Percentiles rank a stretch among this genome's conserved stretches.
phyloP scores from a whole-genome alignment of 2,797 vertebrate genomes.

The Lycodopsis pacificus region DNA sequence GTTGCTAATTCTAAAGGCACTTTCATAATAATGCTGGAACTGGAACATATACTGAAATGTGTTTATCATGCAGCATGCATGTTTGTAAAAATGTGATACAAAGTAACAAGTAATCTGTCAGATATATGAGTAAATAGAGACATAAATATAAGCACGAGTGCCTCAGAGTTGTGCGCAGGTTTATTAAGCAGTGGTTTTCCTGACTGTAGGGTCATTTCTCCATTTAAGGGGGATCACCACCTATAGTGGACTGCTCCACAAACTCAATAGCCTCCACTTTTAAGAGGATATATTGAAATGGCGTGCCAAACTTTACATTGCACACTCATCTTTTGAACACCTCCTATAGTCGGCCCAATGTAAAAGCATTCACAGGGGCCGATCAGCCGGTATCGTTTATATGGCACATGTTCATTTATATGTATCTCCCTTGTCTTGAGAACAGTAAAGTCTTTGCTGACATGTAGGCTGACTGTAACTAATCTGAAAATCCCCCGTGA shows the following conservation, averaged over 20 bases:
- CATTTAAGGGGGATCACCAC: background rate
- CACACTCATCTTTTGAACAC: background rate
- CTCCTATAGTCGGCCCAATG: background rate
- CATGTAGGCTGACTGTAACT: constrained; percentile 7
- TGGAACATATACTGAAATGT: background rate
- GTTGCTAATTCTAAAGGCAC: background rate
- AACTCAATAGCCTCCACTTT: background rate
- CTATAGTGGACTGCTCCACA: background rate
- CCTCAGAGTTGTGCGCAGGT: background rate
- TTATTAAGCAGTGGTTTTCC: background rate
- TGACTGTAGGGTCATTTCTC: background rate
- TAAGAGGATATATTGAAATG: background rate
- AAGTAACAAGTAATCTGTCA: background rate
- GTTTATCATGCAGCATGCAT: background rate
- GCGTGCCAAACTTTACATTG: too few relatives aligned
- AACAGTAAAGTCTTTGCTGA: background rate
- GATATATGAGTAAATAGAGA: too few relatives aligned
- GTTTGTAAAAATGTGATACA: background rate
- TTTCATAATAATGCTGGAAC: background rate
- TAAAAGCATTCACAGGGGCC: background rate
- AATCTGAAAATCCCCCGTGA: constrained; percentile 21
- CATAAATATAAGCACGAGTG: background rate
- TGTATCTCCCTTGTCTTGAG: background rate
- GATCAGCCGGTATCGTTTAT: background rate
- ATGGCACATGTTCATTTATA: background rate